Evolutionary conservation across 2,113 vertebrate species (phyloP), one percentile per base, ranked within the genome.

Genomic region (Odontophorus gujanensis): DNA sequence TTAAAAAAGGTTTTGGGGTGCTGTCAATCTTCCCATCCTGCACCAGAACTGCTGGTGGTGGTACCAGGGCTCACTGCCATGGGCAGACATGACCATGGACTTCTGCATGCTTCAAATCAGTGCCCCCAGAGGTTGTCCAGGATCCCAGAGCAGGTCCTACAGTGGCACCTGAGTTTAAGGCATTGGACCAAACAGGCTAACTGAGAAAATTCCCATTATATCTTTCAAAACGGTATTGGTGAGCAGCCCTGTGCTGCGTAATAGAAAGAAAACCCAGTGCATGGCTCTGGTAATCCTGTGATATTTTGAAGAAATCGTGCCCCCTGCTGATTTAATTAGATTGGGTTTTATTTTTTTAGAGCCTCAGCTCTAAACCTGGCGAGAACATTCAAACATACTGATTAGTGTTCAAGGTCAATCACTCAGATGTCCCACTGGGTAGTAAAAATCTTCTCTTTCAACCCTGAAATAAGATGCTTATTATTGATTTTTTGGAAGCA

Each of bases 281-380:
- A 30, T 0, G 7, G 32, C 53, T 63, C 50, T 50, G 42, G 36
- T 73, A 72, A 92, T 38, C 74, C 63, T 59, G 77, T 26, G 72
- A 84, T 74, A 96, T 94, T 86, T 90, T 94, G 94, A 95, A 95
- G 97, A 97, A 97, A 97, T 77, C n/a, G 42, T 97, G 97, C 97
- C 96, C 94, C 95, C 97, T 98, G 96, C 96, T 96, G 97, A 96
- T 97, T 88, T 96, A 94, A 97, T 96, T 96, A 93, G 32, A 18
- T 47, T 68, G 40, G 40, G 40, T 92, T 86, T 89, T 55, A 32
- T 58, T 92, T 82, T 88, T 51, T 51, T 26, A 83, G 47, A 62
- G 42, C 68, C 26, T 80, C 11, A 0, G 38, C 73, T 90, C 55
- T 69, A 26, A 92, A 93, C 78, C 83, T 75, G 22, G 57, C 67